Evolutionary conservation across 2,888 invertebrate species (phyloP).

Genomic region (Nemapogon koenigi): DNA sequence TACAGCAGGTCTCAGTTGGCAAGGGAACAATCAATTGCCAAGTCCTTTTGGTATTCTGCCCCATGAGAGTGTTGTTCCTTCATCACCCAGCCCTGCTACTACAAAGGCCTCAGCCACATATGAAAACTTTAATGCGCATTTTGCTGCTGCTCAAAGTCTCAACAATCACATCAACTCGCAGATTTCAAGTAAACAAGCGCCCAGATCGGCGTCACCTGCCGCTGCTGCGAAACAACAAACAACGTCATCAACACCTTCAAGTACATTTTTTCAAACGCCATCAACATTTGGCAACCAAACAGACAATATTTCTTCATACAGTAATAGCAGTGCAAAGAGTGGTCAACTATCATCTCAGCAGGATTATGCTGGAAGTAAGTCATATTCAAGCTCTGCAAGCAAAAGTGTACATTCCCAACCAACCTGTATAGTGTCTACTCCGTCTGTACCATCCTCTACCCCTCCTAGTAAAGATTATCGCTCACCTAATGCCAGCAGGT

Average conservation of each 20-base stretch:
- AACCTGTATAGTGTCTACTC: constrained; percentile 76
- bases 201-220: constrained; percentile 62
- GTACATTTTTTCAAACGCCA: constrained; percentile 71
- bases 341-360: constrained; percentile 60
- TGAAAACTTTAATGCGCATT: constrained; percentile 76
- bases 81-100: constrained; percentile 66
- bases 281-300: constrained; percentile 65
- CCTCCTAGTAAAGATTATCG: constrained; percentile 70
- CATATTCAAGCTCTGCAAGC: constrained; percentile 65
- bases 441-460: constrained; percentile 56
- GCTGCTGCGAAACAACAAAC: constrained; percentile 62
- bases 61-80: constrained; percentile 77
- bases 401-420: constrained; percentile 69
- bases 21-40: constrained; percentile 72
- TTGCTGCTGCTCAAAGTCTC: constrained; percentile 69
- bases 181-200: constrained; percentile 63
- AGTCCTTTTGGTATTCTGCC: constrained; percentile 81
- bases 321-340: constrained; percentile 61
- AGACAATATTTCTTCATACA: constrained; percentile 54
- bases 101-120: constrained; percentile 67
- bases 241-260: constrained; percentile 56
- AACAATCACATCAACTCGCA: constrained; percentile 72
- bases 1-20: constrained; percentile 70
- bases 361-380: constrained; percentile 66
- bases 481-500: constrained; percentile 60